phyloP scores from a whole-genome alignment of 2,113 vertebrate genomes.

The Atractosteus spatula region DNA sequence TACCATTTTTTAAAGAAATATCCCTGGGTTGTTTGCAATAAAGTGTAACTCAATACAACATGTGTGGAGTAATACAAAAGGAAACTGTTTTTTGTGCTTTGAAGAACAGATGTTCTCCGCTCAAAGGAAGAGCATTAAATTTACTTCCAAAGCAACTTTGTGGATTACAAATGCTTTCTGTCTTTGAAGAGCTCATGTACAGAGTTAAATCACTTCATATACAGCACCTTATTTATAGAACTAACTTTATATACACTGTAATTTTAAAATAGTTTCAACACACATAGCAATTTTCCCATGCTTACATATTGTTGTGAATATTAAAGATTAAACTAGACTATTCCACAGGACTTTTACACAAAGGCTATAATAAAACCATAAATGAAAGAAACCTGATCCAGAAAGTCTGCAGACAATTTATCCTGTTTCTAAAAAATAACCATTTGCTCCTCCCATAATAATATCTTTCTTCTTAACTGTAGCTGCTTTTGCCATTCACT shows the following conservation, averaged over 20 bases:
- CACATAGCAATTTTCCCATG: no score
- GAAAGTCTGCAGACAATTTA: no score
- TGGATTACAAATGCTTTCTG: slow-evolving; percentile 6
- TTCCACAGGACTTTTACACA: no score
- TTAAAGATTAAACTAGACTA: no score
- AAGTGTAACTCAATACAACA: slow-evolving; percentile 7
- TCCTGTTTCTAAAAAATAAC: no score
- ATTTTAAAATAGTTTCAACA: no score
- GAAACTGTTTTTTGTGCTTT: slow-evolving; percentile 18
- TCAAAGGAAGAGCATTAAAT: slow-evolving; percentile 29
- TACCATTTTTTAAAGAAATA: neutral
- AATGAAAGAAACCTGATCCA: no score
- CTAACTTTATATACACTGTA: no score
- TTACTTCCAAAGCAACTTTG: slow-evolving; percentile 7
- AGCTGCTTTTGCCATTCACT: neutral
- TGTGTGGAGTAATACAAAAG: slow-evolving; percentile 8
- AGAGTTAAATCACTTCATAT: neutral
- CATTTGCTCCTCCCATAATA: neutral
- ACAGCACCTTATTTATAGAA: no score
- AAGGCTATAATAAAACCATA: no score
- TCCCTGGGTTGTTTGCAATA: neutral
- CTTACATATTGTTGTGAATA: no score
- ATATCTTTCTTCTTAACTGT: neutral
- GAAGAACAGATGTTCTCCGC: slow-evolving; percentile 32
- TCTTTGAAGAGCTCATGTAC: slow-evolving; percentile 18